Conservation (phyloP, 2,113 vertebrate species). For the Colaptes auratus region DNA sequence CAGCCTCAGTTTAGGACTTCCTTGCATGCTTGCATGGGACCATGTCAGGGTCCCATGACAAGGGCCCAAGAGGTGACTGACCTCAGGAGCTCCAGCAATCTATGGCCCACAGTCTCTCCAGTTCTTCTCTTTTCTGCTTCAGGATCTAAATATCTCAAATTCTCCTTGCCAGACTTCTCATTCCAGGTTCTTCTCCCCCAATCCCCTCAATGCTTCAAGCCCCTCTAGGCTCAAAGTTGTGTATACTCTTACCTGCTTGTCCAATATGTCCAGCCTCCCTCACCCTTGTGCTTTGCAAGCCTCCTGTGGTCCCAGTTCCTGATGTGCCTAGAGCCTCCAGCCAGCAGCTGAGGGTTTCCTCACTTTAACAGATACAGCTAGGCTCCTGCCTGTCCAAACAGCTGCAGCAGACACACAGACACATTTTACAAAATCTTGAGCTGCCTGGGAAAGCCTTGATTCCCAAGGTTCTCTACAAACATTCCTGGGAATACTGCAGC, state of each 20-base stretch:
- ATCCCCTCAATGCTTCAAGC: fast-evolving
- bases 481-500: neutral
- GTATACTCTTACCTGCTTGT: neutral
- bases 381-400: neutral
- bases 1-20: neutral
- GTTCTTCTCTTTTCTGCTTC: neutral
- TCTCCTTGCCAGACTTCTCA: neutral
- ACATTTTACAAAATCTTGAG: neutral
- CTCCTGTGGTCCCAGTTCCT: fast-evolving
- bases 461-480: neutral
- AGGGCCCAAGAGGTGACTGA: neutral
- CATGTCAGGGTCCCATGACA: neutral
- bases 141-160: neutral
- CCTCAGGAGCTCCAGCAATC: neutral
- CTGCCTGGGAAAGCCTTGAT: slow-evolving; percentile 17
- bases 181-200: neutral
- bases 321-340: neutral
- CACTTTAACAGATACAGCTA: neutral
- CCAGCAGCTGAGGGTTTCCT: neutral
- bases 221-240: neutral
- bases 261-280: neutral
- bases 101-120: neutral
- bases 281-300: neutral
- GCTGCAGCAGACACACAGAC: neutral
- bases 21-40: neutral